phyloP scores from a whole-genome alignment of 2,888 invertebrate genomes.

The Lepidonotus clava region DNA sequence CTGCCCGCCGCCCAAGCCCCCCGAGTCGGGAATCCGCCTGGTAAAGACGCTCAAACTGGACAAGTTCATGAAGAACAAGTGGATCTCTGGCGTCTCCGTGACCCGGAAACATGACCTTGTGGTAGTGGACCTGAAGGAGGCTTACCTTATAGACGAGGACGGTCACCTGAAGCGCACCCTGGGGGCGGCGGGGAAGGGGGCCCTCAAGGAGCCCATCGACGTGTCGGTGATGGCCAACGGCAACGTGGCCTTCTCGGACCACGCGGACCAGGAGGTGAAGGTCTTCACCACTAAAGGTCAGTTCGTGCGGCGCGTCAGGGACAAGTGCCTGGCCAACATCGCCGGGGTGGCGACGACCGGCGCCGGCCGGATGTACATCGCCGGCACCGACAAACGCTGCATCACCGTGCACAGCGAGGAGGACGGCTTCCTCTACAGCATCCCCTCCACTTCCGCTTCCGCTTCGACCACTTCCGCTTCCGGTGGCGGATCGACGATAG shows the following conservation, averaged over 20 bases:
- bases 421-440: slow-evolving; percentile 48
- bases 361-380: slow-evolving; percentile 56
- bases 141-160: slow-evolving; percentile 59
- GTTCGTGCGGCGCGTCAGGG: slow-evolving; percentile 53
- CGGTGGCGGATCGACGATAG: no score
- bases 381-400: slow-evolving; percentile 60
- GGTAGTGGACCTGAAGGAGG: slow-evolving; percentile 59
- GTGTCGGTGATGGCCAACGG: slow-evolving; percentile 57
- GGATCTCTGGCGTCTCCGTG: slow-evolving; percentile 62
- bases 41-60: slow-evolving; percentile 57
- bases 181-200: slow-evolving; percentile 3
- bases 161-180: slow-evolving; percentile 59
- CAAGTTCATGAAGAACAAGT: slow-evolving; percentile 60
- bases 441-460: slow-evolving; percentile 49
- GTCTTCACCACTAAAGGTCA: slow-evolving; percentile 59
- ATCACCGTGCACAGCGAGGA: slow-evolving; percentile 59
- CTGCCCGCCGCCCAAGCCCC: slow-evolving; percentile 16
- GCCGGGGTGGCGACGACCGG: slow-evolving; percentile 60
- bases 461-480: no score
- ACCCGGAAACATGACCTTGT: slow-evolving; percentile 58
- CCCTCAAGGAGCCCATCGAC: slow-evolving; percentile 59
- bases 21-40: slow-evolving; percentile 51
- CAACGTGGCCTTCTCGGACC: slow-evolving; percentile 59
- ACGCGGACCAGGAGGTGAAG: slow-evolving; percentile 61
- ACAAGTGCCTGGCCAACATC: slow-evolving; percentile 58